These are phyloP conservation scores for Capreolus pygargus DNA, from an alignment of 2,113 vertebrate species.

Conservation along the genomic window DNA sequence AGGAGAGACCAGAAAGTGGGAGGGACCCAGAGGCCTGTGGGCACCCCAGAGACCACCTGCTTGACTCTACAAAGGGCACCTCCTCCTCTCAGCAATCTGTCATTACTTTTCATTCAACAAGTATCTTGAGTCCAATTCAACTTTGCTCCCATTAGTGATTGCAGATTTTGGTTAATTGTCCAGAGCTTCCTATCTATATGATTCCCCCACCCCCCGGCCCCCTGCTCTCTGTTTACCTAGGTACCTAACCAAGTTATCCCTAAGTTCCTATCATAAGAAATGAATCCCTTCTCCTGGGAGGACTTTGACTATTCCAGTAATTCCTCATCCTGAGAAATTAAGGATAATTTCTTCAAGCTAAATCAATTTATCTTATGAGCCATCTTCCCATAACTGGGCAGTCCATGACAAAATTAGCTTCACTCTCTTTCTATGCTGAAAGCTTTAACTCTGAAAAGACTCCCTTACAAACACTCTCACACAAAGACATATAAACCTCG, in stretches of 20 bases:
- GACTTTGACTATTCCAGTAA: not conserved
- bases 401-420: not conserved
- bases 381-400: not conserved
- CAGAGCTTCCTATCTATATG: not conserved
- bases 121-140: not conserved
- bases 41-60: fast-evolving
- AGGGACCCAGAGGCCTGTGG: no score
- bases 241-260: not conserved
- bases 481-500: not conserved
- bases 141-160: not conserved
- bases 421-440: not conserved
- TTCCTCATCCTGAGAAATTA: conserved; percentile 38
- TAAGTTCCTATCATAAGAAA: not conserved
- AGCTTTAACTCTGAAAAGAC: not conserved
- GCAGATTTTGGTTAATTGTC: not conserved
- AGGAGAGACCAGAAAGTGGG: not conserved
- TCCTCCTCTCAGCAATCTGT: not conserved
- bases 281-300: conserved; percentile 24
- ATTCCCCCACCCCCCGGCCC: fast-evolving
- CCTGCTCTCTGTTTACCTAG: not conserved
- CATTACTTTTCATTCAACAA: not conserved
- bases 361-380: not conserved
- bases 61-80: not conserved
- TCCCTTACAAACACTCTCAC: not conserved
- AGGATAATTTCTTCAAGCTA: conserved; percentile 19